Evolutionary conservation across 1,140 invertebrate species (phyloP).

Genomic region (Plutomurus gul): DNA sequence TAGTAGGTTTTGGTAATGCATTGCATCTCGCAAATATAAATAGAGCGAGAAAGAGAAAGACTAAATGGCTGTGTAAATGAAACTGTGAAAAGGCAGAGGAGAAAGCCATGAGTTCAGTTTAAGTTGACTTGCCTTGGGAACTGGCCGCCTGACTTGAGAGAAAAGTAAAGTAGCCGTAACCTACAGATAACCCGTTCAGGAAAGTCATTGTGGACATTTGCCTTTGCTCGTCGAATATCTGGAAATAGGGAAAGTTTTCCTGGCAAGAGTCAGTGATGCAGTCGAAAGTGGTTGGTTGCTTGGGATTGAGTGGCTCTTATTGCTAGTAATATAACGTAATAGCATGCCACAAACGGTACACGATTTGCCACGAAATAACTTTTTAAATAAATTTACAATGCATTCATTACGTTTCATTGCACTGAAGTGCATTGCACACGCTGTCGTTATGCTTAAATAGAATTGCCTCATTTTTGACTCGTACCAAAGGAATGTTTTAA

Average conservation of each 20-base stretch:
- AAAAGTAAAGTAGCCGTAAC: not conserved
- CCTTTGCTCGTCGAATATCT: not conserved
- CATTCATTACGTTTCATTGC: conserved; percentile 29
- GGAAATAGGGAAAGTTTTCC: not conserved
- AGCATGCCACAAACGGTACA: not conserved
- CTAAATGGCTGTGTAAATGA: not conserved
- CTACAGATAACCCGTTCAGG: conserved; percentile 20
- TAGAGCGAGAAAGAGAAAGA: not conserved
- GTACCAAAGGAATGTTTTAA: conserved; percentile 1
- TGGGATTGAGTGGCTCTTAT: conserved; percentile 11
- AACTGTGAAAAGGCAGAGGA: not conserved
- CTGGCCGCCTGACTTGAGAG: not conserved
- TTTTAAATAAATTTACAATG: conserved; percentile 30
- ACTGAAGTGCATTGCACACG: conserved; percentile 3
- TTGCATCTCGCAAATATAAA: too few relatives aligned
- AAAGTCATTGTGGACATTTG: conserved; percentile 24
- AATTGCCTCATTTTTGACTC: not conserved
- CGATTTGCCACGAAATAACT: conserved; percentile 26
- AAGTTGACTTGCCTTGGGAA: conserved; percentile 16
- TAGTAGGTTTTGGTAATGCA: too few relatives aligned
- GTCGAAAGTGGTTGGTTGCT: not conserved
- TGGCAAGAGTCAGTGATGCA: not conserved
- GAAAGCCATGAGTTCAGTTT: not conserved
- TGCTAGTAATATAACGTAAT: conserved; percentile 9
- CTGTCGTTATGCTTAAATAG: conserved; percentile 11